These are phyloP conservation scores for Genyomyrus donnyi DNA, from an alignment of 2,113 vertebrate species.

Conservation along the genomic window DNA sequence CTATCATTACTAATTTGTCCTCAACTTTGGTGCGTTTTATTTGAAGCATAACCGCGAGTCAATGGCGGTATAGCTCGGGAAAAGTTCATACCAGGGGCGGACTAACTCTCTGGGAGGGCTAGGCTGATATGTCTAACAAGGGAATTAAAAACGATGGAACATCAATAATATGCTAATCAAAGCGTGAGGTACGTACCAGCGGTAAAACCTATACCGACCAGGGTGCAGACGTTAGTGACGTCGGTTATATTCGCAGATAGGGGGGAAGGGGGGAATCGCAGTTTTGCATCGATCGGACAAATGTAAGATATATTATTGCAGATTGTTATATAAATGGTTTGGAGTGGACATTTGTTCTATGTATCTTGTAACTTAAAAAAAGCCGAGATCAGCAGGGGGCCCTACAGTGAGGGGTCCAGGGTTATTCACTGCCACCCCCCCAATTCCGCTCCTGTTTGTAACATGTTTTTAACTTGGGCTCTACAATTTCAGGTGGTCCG, in stretches of 20 bases:
- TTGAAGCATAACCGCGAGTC: background rate
- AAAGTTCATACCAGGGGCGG: background rate
- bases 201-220: background rate
- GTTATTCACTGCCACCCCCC: background rate
- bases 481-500: background rate
- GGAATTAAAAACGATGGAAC: background rate
- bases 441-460: background rate
- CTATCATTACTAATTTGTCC: background rate
- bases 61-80: background rate
- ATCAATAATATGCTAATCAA: background rate
- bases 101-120: background rate
- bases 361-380: background rate
- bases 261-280: background rate
- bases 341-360: background rate
- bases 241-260: background rate
- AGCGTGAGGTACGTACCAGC: background rate
- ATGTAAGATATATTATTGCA: background rate
- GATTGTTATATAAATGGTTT: background rate
- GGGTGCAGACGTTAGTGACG: background rate
- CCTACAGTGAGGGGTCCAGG: background rate
- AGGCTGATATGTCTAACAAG: background rate
- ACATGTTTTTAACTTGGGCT: background rate
- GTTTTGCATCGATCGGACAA: background rate
- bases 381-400: background rate
- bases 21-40: background rate